phyloP scores from a whole-genome alignment of 2,797 vertebrate genomes.

The Ataeniobius toweri region DNA sequence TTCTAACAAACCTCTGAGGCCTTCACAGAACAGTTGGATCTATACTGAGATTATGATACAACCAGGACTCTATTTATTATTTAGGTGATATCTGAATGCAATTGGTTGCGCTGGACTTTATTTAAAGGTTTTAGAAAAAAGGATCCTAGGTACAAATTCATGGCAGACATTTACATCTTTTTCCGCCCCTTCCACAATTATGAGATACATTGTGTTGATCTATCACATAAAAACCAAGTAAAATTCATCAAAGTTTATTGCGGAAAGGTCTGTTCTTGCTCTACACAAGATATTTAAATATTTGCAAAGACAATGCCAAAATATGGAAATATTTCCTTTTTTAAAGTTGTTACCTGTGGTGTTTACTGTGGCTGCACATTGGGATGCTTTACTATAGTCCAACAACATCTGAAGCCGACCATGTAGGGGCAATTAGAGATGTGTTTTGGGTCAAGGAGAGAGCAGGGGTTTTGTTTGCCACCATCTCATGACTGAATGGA shows the following conservation, averaged over 20 bases:
- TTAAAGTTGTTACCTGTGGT: conserved; percentile 24
- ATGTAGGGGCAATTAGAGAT: conserved; percentile 77
- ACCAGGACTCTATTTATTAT: neutral
- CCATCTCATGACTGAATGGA: conserved; percentile 79
- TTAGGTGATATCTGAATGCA: neutral
- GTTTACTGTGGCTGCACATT: conserved; percentile 22
- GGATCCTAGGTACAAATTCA: neutral
- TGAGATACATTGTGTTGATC: neutral
- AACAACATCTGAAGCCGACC: conserved; percentile 66
- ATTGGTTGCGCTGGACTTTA: neutral
- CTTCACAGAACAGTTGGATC: neutral
- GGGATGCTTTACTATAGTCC: conserved; percentile 46
- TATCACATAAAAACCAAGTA: neutral
- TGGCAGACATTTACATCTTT: neutral
- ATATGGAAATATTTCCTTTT: conserved; percentile 33
- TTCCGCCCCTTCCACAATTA: neutral
- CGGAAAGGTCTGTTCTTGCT: neutral
- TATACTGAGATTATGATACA: neutral
- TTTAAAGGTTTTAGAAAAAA: neutral
- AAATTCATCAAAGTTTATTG: neutral
- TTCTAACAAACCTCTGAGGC: neutral
- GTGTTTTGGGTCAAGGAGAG: conserved; percentile 80
- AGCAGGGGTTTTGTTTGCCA: conserved; percentile 80
- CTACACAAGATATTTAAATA: neutral
- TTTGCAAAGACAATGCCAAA: conserved; percentile 6